Evolutionary conservation across 2,888 invertebrate genomes (phyloP).

Genomic region (Drosophila kanekoi): DNA sequence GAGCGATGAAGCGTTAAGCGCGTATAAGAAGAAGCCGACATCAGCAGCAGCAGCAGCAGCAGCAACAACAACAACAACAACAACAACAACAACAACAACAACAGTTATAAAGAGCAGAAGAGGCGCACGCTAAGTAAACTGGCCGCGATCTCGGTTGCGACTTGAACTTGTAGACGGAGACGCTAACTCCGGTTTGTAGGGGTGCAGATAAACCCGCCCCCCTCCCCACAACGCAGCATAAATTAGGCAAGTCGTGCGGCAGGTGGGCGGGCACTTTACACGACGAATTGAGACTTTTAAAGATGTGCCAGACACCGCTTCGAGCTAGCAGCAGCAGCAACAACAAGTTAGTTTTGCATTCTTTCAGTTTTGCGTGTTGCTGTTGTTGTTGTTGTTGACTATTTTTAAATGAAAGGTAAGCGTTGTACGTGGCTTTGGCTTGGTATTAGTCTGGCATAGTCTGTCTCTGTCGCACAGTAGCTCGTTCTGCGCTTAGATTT

Average conservation of each 20-base stretch:
- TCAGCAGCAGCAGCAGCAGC: conserved; percentile 15
- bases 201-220: background rate
- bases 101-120: conserved; percentile 16
- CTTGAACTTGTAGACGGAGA: conserved; percentile 35
- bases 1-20: conserved; percentile 48
- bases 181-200: conserved; percentile 8
- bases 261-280: conserved; percentile 51
- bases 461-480: conserved; percentile 5
- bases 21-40: conserved; percentile 38
- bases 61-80: conserved; percentile 18
- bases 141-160: conserved; percentile 38
- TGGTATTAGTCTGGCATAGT: conserved; percentile 29
- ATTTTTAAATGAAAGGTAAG: conserved; percentile 40
- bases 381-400: conserved; percentile 12
- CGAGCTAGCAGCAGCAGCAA: conserved; percentile 17
- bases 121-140: conserved; percentile 30
- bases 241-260: conserved; percentile 47
- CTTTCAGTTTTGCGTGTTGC: conserved; percentile 18
- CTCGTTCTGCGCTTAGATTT: conserved; percentile 13
- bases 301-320: conserved; percentile 37
- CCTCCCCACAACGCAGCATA: conserved; percentile 39
- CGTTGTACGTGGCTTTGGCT: conserved; percentile 45
- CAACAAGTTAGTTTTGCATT: conserved; percentile 43
- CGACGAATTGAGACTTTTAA: conserved; percentile 18
- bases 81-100: conserved; percentile 21